These are phyloP conservation scores for Hydropotes inermis DNA, from an alignment of 2,113 vertebrate genomes.

Conservation along the genomic window DNA sequence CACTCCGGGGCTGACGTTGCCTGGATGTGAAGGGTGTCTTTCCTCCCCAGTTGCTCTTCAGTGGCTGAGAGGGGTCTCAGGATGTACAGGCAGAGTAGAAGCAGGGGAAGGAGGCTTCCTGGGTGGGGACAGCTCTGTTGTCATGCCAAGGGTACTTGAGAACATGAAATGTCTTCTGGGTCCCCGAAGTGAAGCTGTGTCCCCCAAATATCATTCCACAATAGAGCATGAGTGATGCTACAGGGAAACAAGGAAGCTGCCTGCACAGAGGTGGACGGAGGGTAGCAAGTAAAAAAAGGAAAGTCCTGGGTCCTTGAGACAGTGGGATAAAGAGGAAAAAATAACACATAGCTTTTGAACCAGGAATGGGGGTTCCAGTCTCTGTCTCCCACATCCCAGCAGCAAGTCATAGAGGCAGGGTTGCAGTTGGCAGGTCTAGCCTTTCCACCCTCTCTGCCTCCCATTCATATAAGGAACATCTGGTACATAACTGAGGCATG, in stretches of 20 bases:
- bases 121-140: neutral
- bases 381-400: neutral
- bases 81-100: neutral
- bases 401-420: neutral
- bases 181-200: neutral
- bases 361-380: neutral
- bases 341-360: neutral
- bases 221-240: neutral
- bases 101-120: neutral
- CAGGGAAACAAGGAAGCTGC: neutral
- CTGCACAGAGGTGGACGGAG: neutral
- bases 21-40: neutral
- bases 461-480: neutral
- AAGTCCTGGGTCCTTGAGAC: neutral
- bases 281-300: neutral
- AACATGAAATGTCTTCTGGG: neutral
- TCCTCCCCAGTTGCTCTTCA: neutral
- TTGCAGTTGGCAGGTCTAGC: neutral
- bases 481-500: neutral
- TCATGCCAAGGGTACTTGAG: neutral
- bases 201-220: neutral
- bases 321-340: neutral
- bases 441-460: neutral
- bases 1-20: neutral
- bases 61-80: neutral